Evolutionary conservation across 2,888 invertebrate species (phyloP).

Genomic region (Nephrotoma flavescens): DNA sequence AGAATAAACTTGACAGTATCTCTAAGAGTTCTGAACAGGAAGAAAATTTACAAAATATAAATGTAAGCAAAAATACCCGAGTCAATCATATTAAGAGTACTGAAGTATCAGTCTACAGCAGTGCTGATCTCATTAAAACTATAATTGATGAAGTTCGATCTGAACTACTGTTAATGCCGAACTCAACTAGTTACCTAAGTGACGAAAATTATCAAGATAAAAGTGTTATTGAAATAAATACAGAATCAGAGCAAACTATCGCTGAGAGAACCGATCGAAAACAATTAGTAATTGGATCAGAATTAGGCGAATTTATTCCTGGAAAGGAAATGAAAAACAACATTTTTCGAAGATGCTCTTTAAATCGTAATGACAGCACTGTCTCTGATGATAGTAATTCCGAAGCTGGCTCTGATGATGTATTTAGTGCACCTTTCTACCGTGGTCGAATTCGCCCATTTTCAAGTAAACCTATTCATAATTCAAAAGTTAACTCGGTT

Average conservation of each 20-base stretch:
- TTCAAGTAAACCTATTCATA: neutral
- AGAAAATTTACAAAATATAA: neutral
- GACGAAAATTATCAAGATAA: neutral
- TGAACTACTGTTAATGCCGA: conserved; percentile 14
- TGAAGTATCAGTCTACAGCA: conserved; percentile 5
- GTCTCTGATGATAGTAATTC: neutral
- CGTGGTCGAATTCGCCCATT: neutral
- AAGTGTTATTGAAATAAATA: neutral
- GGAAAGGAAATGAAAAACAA: neutral
- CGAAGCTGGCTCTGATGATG: conserved; percentile 10
- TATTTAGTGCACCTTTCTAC: conserved; percentile 6
- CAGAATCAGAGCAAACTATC: neutral
- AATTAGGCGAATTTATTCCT: neutral
- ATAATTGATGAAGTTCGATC: conserved; percentile 21
- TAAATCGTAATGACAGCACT: neutral
- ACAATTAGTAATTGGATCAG: neutral
- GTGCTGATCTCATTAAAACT: conserved; percentile 18
- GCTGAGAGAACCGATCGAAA: neutral
- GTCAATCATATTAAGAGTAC: conserved; percentile 3
- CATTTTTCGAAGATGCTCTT: neutral
- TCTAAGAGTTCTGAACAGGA: neutral
- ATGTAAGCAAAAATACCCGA: neutral
- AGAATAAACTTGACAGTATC: no score
- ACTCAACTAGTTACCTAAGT: neutral
- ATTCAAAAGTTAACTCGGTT: neutral